These are phyloP conservation scores for Camelus bactrianus DNA, from an alignment of 2,113 vertebrate species.

Conservation along the genomic window DNA sequence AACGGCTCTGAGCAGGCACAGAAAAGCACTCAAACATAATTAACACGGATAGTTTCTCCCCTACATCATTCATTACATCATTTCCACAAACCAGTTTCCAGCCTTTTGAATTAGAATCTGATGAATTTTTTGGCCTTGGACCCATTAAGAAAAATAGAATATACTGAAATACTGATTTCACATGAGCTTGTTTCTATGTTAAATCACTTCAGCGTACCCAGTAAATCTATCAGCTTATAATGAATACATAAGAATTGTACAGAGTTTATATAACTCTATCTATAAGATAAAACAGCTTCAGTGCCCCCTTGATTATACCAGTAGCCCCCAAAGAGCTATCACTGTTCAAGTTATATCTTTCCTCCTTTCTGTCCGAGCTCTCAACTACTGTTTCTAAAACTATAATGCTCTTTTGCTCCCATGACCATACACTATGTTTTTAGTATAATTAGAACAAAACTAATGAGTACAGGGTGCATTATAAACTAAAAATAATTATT, in stretches of 20 bases:
- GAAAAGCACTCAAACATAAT: conserved; percentile 31
- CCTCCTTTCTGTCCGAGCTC: not conserved
- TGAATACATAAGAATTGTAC: conserved; percentile 38
- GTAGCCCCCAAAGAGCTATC: not conserved
- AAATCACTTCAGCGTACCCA: conserved; percentile 49
- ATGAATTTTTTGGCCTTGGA: conserved; percentile 3
- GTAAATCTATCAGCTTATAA: conserved; percentile 67
- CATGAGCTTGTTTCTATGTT: conserved; percentile 16
- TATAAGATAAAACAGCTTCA: not conserved
- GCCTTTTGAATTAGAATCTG: conserved; percentile 32
- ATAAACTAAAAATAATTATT: conserved; percentile 37
- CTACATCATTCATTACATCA: not conserved
- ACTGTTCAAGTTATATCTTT: not conserved
- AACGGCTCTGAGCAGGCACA: not conserved
- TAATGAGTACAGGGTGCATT: not conserved
- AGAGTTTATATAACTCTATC: conserved; percentile 18
- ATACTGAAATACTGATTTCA: conserved; percentile 48
- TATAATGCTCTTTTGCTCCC: not conserved
- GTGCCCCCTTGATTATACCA: conserved; percentile 13
- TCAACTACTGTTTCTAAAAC: not conserved
- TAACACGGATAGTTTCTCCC: not conserved
- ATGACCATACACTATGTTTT: not conserved
- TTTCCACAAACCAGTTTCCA: conserved; percentile 56
- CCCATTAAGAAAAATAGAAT: conserved; percentile 56
- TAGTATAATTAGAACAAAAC: not conserved